phyloP scores from a whole-genome alignment of 53 echinoderm and acorn worm genomes.

The Patiria pectinifera region DNA sequence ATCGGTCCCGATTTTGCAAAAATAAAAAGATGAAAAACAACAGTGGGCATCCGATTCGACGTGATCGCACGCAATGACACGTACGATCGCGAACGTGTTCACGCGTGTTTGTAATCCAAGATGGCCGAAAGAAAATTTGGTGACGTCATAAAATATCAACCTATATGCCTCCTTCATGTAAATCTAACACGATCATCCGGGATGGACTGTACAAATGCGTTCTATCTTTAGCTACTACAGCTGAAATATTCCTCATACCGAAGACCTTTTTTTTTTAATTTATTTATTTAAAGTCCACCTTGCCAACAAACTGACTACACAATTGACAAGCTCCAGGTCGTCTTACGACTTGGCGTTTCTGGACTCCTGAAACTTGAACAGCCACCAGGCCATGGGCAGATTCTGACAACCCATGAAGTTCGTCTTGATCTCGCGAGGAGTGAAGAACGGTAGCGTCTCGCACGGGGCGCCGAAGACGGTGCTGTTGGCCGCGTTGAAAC shows the following conservation, averaged over 20 bases:
- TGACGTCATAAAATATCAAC: no score
- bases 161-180: no score
- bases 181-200: no score
- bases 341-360: constrained; percentile 53
- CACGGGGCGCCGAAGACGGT: constrained; percentile 94
- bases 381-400: constrained; percentile 84
- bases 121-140: no score
- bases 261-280: neutral
- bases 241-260: constrained; percentile 40
- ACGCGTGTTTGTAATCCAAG: no score
- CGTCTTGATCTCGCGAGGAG: constrained; percentile 74
- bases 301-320: neutral
- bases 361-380: constrained; percentile 57
- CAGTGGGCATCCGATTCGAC: no score
- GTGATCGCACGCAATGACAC: no score
- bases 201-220: neutral
- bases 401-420: constrained; percentile 97
- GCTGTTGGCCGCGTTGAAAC: constrained; percentile 77
- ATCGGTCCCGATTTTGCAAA: no score
- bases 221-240: neutral
- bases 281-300: neutral
- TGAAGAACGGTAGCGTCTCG: constrained; percentile 80
- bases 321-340: constrained; percentile 27
- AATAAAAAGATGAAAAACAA: no score
- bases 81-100: no score